Evolutionary conservation across 2,888 invertebrate species (phyloP), one percentile per base, ranked within the genome.

Genomic region (Tortrix viridana): DNA sequence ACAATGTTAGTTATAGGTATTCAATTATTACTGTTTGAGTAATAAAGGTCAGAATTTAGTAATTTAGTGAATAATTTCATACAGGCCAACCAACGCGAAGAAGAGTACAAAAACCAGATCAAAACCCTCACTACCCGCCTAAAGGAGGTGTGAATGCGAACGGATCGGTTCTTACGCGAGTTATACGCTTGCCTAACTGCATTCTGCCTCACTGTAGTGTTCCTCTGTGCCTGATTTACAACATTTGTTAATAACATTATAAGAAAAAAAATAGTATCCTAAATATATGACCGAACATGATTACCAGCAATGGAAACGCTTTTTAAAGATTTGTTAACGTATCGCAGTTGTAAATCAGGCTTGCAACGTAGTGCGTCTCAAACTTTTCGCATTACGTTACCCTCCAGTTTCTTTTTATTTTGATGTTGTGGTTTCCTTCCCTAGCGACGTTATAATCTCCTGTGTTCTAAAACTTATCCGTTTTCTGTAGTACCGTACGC

Each of bases 31-130:
- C 5, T 6, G 26, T 6, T 4, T 26, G 6, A 6, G 26, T 26
- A 5, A 26, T 5, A 26, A 14, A 41, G 4, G 12, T 26, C 37
- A 22, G 44, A 61, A 50, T 23, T 44, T 66, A 80, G 75, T 85
- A 81, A 85, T 76, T 68, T 71, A 77, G 74, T 77, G 72, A 80
- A 76, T 74, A 71, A 73, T 90, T 89, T 76, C 73, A 82, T 74
- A 82, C 89, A 99, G 98, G 98, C 99, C 94, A 98, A 98, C 95
- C 98, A 98, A 95, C 97, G 98, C 86, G 99, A 99, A 94, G 98
- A 99, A 95, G 98, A 98, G 93, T 99, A 98, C 96, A 98, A 99
- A 95, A 97, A 98, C 93, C 98, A 98, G 95, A 98, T 99, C 96
- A 98, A 99, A 96, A 98, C 97, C 92, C 95, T 98, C 93, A 98